Evolutionary conservation across 2,797 vertebrate species (phyloP).

Genomic region (Mycteria americana): DNA sequence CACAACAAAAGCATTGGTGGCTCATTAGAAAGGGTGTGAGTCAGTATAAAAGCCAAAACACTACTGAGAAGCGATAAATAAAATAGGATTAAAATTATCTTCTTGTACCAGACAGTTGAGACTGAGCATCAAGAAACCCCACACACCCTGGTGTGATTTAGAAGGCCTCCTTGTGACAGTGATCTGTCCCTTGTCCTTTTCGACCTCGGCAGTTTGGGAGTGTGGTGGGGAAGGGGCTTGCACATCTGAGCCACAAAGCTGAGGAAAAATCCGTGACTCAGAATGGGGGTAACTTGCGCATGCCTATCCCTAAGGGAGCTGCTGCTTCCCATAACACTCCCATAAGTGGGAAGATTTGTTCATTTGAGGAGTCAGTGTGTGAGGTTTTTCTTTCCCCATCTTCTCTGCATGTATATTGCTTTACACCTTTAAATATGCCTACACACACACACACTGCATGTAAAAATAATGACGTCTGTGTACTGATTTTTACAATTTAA

Average conservation of each 20-base stretch:
- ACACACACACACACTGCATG: neutral
- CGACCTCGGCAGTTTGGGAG: neutral
- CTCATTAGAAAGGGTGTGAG: conserved; percentile 13
- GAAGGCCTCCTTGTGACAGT: neutral
- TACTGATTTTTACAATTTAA: neutral
- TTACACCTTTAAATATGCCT: neutral
- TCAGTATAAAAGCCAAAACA: conserved; percentile 19
- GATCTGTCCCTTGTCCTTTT: neutral
- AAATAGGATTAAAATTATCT: conserved; percentile 47
- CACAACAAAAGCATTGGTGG: neutral
- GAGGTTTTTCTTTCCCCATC: neutral
- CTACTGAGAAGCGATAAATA: neutral
- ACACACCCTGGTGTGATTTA: neutral
- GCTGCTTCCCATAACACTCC: conserved; percentile 15
- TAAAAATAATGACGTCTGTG: neutral
- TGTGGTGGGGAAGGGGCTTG: neutral
- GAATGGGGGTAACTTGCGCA: neutral
- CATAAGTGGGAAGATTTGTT: conserved; percentile 19
- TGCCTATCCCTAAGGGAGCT: neutral
- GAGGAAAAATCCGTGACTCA: conserved; percentile 19
- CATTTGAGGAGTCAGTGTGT: neutral
- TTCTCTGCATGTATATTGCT: neutral
- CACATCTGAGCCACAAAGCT: neutral
- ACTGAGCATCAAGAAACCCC: neutral
- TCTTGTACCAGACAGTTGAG: conserved; percentile 27